phyloP scores from a whole-genome alignment of 2,113 vertebrate species.

The Mustela nigripes region DNA sequence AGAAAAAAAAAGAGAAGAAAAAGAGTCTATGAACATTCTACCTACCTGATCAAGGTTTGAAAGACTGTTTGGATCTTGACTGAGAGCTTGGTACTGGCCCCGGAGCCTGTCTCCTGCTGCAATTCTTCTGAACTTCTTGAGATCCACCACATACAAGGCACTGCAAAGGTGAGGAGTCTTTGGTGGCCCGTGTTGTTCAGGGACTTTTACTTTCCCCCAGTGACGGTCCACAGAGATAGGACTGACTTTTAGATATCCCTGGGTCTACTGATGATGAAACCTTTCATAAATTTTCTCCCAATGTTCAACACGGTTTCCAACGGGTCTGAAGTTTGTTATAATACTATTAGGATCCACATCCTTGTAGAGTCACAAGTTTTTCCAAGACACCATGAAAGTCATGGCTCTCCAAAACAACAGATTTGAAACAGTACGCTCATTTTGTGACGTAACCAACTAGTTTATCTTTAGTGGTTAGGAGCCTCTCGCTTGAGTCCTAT shows the following conservation, averaged over 20 bases:
- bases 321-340: neutral
- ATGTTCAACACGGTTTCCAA: neutral
- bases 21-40: neutral
- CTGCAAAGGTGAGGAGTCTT: slow-evolving; percentile 81
- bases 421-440: neutral
- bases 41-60: slow-evolving; percentile 98
- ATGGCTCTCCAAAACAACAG: neutral
- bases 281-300: neutral
- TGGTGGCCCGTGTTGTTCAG: neutral
- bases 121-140: slow-evolving; percentile 97
- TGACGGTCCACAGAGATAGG: neutral
- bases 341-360: neutral
- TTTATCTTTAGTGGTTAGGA: neutral
- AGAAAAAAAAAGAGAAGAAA: neutral
- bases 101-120: slow-evolving; percentile 97
- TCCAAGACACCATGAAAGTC: neutral
- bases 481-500: neutral
- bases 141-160: slow-evolving; percentile 97
- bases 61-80: slow-evolving; percentile 97
- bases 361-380: neutral
- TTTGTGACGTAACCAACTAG: neutral
- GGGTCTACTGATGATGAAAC: neutral
- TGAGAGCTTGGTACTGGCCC: slow-evolving; percentile 97
- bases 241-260: neutral
- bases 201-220: neutral